phyloP scores from a whole-genome alignment of 2,797 vertebrate genomes.

The Sylvilagus floridanus region DNA sequence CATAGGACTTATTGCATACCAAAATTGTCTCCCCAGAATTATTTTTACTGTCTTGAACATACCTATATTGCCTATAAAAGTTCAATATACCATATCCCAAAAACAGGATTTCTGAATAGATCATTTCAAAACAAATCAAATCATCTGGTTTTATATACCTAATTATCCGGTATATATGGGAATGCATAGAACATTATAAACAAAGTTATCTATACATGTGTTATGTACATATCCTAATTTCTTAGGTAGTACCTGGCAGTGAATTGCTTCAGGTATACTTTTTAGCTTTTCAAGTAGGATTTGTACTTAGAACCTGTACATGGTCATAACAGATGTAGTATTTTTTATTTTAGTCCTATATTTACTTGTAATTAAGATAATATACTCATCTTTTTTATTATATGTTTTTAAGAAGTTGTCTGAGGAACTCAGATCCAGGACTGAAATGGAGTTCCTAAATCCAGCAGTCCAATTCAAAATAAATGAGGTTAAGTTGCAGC shows the following conservation, averaged over 20 bases:
- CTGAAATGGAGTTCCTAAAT: conserved; percentile 17
- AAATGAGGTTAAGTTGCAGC: not conserved
- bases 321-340: not conserved
- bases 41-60: conserved; percentile 23
- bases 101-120: conserved; percentile 11
- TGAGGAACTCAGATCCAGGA: conserved; percentile 12
- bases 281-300: conserved; percentile 8
- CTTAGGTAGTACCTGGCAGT: not conserved
- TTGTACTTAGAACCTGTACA: not conserved
- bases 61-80: conserved; percentile 2
- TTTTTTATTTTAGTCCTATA: conserved; percentile 29
- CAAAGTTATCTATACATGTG: not conserved
- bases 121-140: not conserved
- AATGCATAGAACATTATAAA: not conserved
- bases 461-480: not conserved
- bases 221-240: not conserved
- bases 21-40: not conserved
- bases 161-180: not conserved
- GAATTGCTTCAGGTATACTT: conserved; percentile 27
- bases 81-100: conserved; percentile 17
- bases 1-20: conserved; percentile 29
- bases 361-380: conserved; percentile 56
- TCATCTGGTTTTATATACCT: not conserved
- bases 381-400: not conserved
- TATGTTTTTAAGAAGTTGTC: not conserved